phyloP scores from a whole-genome alignment of 1,140 invertebrate species.

The Nomia melanderi region DNA sequence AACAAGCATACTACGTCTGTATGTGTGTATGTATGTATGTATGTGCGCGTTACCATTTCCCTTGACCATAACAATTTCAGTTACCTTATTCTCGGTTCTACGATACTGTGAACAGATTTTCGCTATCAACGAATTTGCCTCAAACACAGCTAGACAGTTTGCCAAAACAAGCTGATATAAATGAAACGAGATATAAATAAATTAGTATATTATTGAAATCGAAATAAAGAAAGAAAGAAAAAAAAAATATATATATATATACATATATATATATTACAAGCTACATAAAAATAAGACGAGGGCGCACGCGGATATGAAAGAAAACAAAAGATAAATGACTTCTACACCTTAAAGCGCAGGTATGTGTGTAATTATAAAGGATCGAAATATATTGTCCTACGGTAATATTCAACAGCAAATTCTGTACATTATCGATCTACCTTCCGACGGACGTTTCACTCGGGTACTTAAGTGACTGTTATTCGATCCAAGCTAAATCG shows the following conservation, averaged over 20 bases:
- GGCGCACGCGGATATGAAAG: constrained; percentile 47
- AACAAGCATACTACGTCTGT: neutral
- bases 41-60: too few relatives aligned
- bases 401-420: constrained; percentile 29
- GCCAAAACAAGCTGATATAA: constrained; percentile 64
- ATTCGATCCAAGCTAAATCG: constrained; percentile 28
- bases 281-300: constrained; percentile 50
- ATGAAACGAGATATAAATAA: constrained; percentile 58
- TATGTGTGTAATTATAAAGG: constrained; percentile 34
- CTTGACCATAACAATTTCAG: neutral
- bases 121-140: constrained; percentile 69
- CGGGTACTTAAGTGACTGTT: constrained; percentile 25
- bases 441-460: constrained; percentile 46
- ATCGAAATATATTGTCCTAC: constrained; percentile 34
- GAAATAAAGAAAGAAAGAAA: constrained; percentile 18
- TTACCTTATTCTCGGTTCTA: constrained; percentile 28
- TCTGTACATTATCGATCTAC: constrained; percentile 44
- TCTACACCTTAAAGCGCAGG: constrained; percentile 29
- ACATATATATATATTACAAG: constrained; percentile 56
- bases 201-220: constrained; percentile 58
- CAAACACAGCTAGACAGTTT: constrained; percentile 62
- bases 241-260: constrained; percentile 47
- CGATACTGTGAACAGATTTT: constrained; percentile 68
- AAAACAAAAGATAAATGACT: constrained; percentile 12
- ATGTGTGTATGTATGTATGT: too few relatives aligned